Percentiles rank a stretch among this genome's conserved stretches.
These are phyloP conservation scores for Bufotes viridis DNA, from an alignment of 2,797 vertebrate species.

Conservation along the genomic window DNA sequence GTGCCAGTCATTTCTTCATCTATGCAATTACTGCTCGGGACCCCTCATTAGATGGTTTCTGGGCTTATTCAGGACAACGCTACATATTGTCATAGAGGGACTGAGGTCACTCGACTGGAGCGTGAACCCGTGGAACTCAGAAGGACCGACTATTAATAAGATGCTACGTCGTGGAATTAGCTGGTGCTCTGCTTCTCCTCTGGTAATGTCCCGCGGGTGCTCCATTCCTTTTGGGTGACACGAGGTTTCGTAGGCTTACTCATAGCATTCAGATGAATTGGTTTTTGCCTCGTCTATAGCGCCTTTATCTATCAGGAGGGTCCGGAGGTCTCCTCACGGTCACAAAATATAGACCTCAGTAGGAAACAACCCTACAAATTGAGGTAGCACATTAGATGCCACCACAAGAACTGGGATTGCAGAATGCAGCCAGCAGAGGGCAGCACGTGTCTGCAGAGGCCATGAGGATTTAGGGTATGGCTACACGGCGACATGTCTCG, in stretches of 20 bases:
- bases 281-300: background rate
- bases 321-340: too few species aligned
- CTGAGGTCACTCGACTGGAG: constrained; percentile 5
- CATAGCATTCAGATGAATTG: background rate
- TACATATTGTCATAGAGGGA: background rate
- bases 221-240: background rate
- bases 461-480: too few species aligned
- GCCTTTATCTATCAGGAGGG: too few species aligned
- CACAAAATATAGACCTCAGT: too few species aligned
- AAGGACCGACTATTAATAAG: background rate
- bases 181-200: background rate
- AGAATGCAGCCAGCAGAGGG: background rate
- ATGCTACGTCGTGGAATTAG: background rate
- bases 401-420: too few species aligned
- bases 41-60: constrained; percentile 22
- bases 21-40: background rate
- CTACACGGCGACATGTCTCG: too few species aligned
- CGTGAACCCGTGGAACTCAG: background rate
- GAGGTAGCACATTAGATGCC: too few species aligned
- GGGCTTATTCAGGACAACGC: constrained; percentile 4
- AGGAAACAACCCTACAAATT: too few species aligned
- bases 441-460: background rate
- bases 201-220: background rate
- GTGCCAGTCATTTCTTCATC: background rate
- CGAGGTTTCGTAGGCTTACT: background rate